Conservation (phyloP, 64 coral and sea anemone species). For the Exaiptasia diaphana region DNA sequence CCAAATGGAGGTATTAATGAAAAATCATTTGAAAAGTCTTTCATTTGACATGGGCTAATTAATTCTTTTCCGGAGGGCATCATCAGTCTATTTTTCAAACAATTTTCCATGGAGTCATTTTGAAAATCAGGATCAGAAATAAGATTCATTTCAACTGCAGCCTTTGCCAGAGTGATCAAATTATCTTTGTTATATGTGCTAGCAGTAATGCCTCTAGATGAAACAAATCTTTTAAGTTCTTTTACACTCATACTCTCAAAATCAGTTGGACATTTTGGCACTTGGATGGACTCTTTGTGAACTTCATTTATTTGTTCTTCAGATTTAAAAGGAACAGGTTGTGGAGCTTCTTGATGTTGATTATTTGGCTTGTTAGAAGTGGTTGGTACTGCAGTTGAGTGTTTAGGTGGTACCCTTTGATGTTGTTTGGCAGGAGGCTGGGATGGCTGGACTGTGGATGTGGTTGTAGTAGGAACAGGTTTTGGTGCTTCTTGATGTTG, state of each 20-base stretch:
- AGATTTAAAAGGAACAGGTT: no score
- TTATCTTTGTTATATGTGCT: slow-evolving; percentile 49
- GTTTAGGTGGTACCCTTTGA: no score
- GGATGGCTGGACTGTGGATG: no score
- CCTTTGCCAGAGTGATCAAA: slow-evolving; percentile 25
- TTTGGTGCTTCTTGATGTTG: no score
- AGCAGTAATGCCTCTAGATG: slow-evolving; percentile 28
- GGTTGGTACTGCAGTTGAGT: no score
- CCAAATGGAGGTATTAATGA: slow-evolving; percentile 36
- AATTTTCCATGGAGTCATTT: slow-evolving; percentile 59
- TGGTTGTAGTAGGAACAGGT: no score
- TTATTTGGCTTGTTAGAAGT: no score
- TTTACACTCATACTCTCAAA: slow-evolving; percentile 53
- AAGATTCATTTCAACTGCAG: slow-evolving; percentile 39
- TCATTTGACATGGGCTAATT: slow-evolving; percentile 51
- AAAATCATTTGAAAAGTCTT: slow-evolving; percentile 38
- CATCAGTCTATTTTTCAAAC: slow-evolving; percentile 44
- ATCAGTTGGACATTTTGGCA: neutral
- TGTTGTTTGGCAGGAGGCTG: no score
- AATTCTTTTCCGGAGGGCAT: slow-evolving; percentile 50
- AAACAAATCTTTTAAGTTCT: slow-evolving; percentile 50
- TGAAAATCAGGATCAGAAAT: slow-evolving; percentile 60
- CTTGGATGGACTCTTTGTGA: no score
- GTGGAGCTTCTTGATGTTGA: no score
- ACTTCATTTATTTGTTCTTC: no score